Evolutionary conservation across 2,797 vertebrate species (phyloP).

Genomic region (Dromococcyx pavoninus): DNA sequence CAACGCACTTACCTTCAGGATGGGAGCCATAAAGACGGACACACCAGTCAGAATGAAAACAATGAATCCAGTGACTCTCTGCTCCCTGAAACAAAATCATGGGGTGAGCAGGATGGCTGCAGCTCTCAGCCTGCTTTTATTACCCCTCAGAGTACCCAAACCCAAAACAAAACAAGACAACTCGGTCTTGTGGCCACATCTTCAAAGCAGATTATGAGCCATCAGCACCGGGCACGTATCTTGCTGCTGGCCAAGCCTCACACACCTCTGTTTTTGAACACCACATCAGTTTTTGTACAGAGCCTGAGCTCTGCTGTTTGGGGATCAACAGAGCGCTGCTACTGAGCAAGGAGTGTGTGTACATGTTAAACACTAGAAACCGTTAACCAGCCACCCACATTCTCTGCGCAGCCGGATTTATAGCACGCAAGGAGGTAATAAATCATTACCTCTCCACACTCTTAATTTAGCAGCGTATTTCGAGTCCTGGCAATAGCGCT

Average conservation of each 20-base stretch:
- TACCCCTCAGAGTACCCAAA: neutral
- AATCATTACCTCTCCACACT: neutral
- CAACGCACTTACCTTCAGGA: conserved; percentile 87
- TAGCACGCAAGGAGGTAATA: neutral
- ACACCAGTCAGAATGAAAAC: conserved; percentile 95
- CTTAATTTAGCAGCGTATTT: neutral
- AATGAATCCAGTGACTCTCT: conserved; percentile 89
- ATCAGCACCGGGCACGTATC: neutral
- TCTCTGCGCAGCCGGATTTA: neutral
- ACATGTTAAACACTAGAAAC: neutral
- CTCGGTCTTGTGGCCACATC: neutral
- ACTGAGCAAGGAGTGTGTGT: neutral
- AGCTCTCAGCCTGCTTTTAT: neutral
- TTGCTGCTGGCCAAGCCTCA: neutral
- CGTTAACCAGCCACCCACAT: neutral
- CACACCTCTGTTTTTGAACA: neutral
- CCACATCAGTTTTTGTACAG: accelerated
- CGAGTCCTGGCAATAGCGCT: neutral
- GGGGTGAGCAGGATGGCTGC: conserved; percentile 8
- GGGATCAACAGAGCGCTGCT: neutral
- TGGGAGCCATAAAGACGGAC: conserved; percentile 97
- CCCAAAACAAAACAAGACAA: neutral
- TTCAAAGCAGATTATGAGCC: neutral
- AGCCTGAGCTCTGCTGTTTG: neutral
- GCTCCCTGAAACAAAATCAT: conserved; percentile 84